Base-by-base conservation (phyloP, 2,113 vertebrate genomes). In the Ceuthmochares aereus region DNA sequence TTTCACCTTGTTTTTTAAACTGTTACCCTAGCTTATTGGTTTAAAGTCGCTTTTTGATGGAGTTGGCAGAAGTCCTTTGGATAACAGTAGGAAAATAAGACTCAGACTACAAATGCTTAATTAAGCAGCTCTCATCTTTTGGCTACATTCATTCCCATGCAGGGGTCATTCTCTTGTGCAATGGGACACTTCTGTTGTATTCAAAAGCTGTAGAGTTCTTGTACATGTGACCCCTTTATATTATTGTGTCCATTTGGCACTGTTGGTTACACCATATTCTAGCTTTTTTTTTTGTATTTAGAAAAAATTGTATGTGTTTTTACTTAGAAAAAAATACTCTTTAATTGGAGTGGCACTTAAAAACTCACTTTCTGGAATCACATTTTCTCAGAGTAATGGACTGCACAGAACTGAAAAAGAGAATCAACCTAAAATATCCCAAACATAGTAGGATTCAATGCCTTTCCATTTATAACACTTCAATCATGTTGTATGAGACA, bases 391-490 rank as follows among this genome's bases (percentile, higher is more conserved):
- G 45, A 52, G 21, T 14, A 43, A 67, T 23, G 49, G 34, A 25
- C 20, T 67, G 62, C 67, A 34, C 12, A 70, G 94, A 30, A 87
- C 17, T 43, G 25, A 69, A 69, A 25, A 87, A 72, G 67, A 75
- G 40, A 96, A 94, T 55, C 36, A 95, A 47, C 67, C 72, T 86
- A 30, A 96, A 89, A 90, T 67, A 59, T 30, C 40, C 11, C 69
- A 72, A 78, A 1, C 27, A 0, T 42, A 23, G 27, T 8, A 49
- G 76, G 37, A 83, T 70, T 87, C 30, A 27, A 26, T 37, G 43
- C n/a, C 22, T 95, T 95, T 89, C 93, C 92, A 76, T 96, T 96
- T 89, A 37, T 74, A 92, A 34, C 73, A 22, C 37, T 83, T 60
- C 4, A 30, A 55, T 72, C 64, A 9, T 6, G 25, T 62, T 64